Percentiles rank a stretch among this genome's conserved stretches.
Evolutionary conservation across 2,888 invertebrate genomes (phyloP).

Genomic region (Stramonita haemastoma): DNA sequence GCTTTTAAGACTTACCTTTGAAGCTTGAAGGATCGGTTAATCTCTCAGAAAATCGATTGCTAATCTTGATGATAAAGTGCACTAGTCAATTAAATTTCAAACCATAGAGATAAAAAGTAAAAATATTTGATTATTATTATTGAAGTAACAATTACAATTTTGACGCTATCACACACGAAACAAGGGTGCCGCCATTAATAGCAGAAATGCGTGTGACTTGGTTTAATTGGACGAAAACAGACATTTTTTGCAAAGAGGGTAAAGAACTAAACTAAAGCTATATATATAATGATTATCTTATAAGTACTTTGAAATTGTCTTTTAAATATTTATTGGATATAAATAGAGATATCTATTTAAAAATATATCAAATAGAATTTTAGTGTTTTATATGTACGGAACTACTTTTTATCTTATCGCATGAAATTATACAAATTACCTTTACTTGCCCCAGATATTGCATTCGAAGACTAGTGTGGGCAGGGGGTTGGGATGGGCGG

Average conservation of each 20-base stretch:
- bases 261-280: neutral
- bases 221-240: constrained; percentile 11
- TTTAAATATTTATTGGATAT: neutral
- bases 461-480: neutral
- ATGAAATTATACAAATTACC: neutral
- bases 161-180: constrained; percentile 32
- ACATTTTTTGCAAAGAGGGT: no score
- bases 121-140: neutral
- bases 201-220: neutral
- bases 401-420: neutral
- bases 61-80: neutral
- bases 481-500: no score
- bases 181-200: constrained; percentile 38
- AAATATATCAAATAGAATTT: neutral
- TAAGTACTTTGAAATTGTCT: neutral
- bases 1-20: neutral
- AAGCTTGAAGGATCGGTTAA: neutral
- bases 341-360: neutral
- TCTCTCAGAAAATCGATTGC: neutral
- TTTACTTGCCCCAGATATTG: neutral
- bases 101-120: neutral
- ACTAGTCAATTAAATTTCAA: constrained; percentile 18
- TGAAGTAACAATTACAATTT: constrained; percentile 14
- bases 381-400: neutral
- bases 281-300: neutral